These are phyloP conservation scores for Sceliomorpha sp. DNA, from an alignment of 2,888 invertebrate species.

Conservation along the genomic window DNA sequence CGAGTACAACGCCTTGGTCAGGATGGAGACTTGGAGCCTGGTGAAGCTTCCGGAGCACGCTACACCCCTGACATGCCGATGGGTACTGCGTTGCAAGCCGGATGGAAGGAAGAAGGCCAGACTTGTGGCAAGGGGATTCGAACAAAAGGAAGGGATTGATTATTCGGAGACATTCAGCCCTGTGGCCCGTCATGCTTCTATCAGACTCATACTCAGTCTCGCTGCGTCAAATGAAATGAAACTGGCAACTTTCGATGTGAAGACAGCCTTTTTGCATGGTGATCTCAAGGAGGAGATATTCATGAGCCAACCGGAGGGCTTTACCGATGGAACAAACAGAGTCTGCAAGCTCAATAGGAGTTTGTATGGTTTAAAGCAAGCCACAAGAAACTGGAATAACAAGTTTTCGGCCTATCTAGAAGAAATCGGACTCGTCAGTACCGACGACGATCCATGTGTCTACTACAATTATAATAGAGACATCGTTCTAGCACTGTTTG, in stretches of 20 bases:
- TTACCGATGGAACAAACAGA: conserved; percentile 38
- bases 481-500: conserved; percentile 50
- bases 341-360: conserved; percentile 61
- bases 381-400: conserved; percentile 62
- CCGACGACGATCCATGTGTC: conserved; percentile 63
- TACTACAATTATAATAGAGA: conserved; percentile 55
- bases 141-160: conserved; percentile 61
- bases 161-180: conserved; percentile 64
- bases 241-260: conserved; percentile 54
- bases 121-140: conserved; percentile 61
- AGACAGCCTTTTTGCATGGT: conserved; percentile 58
- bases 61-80: conserved; percentile 34
- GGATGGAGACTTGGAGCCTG: conserved; percentile 10
- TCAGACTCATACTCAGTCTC: conserved; percentile 58
- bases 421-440: conserved; percentile 49
- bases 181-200: conserved; percentile 59
- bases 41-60: too few species aligned
- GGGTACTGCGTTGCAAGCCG: conserved; percentile 59
- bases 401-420: conserved; percentile 55
- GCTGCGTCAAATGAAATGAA: conserved; percentile 50
- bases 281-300: too few species aligned
- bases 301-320: conserved; percentile 62
- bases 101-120: conserved; percentile 59
- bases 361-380: conserved; percentile 66
- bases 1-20: conserved; percentile 33